Conservation (phyloP, 2,113 vertebrate genomes). For the Neogale vison region DNA sequence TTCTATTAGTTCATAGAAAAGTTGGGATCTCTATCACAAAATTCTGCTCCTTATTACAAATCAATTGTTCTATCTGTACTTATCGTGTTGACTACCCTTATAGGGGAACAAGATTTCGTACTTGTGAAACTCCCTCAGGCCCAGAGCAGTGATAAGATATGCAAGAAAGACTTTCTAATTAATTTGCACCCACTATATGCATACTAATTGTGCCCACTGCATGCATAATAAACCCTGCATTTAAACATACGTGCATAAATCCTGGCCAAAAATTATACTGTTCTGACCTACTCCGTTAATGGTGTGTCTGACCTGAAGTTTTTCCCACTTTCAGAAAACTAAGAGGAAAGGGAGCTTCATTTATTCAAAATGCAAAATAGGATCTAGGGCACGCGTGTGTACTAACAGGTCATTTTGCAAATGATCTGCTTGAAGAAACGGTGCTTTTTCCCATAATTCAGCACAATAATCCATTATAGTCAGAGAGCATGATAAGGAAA, state of each 20-base stretch:
- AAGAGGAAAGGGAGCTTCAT: background rate
- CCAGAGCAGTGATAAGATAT: background rate
- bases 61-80: background rate
- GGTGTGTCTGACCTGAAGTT: background rate
- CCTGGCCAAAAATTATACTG: background rate
- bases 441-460: background rate
- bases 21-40: background rate
- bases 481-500: background rate
- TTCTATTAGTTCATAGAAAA: background rate
- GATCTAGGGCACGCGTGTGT: background rate
- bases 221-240: background rate
- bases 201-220: background rate
- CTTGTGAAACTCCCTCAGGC: background rate
- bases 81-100: background rate
- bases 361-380: background rate
- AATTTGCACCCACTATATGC: background rate
- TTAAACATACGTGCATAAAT: background rate
- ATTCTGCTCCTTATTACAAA: background rate
- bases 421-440: background rate
- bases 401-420: background rate
- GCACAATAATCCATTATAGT: background rate
- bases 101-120: background rate
- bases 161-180: conserved; percentile 48
- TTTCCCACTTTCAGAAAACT: background rate
- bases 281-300: background rate